Evolutionary conservation across 1,140 invertebrate species (phyloP).

Genomic region (Diploscapter pachys): DNA sequence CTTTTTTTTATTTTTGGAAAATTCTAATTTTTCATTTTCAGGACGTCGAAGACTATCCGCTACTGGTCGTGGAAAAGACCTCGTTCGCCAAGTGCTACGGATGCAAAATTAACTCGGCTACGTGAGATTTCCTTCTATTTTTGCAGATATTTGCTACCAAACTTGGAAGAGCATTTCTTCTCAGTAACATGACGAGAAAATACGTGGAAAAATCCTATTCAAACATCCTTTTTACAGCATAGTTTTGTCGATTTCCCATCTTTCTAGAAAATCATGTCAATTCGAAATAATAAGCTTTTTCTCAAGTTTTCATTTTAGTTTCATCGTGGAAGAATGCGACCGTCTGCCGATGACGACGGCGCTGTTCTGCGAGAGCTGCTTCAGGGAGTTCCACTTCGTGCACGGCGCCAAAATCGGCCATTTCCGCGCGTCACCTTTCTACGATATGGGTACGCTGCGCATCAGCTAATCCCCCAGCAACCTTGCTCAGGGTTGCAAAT

Average conservation of each 20-base stretch:
- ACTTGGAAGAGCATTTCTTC: not conserved
- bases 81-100: slow-evolving; percentile 31
- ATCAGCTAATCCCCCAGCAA: not conserved
- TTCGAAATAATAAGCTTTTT: slow-evolving; percentile 10
- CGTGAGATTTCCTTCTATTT: slow-evolving; percentile 35
- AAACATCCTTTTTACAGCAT: too few relatives aligned
- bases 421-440: slow-evolving; percentile 50
- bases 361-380: slow-evolving; percentile 48
- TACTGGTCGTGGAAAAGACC: slow-evolving; percentile 44
- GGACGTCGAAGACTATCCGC: slow-evolving; percentile 42
- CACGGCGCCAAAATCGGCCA: slow-evolving; percentile 41
- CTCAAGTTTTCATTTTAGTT: slow-evolving; percentile 38
- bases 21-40: slow-evolving; percentile 8
- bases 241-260: not conserved
- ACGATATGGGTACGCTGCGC: not conserved
- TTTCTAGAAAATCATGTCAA: not conserved
- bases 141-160: slow-evolving; percentile 3
- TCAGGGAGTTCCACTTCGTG: slow-evolving; percentile 47
- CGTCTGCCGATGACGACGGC: slow-evolving; percentile 44
- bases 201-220: too few relatives aligned
- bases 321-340: slow-evolving; percentile 53
- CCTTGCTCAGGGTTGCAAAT: not conserved
- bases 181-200: not conserved
- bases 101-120: slow-evolving; percentile 40
- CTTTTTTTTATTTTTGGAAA: too few relatives aligned